Percentiles rank a stretch among this genome's conserved stretches.
Evolutionary conservation across 1,140 invertebrate genomes (phyloP).

Genomic region (Drosophila grimshawi): DNA sequence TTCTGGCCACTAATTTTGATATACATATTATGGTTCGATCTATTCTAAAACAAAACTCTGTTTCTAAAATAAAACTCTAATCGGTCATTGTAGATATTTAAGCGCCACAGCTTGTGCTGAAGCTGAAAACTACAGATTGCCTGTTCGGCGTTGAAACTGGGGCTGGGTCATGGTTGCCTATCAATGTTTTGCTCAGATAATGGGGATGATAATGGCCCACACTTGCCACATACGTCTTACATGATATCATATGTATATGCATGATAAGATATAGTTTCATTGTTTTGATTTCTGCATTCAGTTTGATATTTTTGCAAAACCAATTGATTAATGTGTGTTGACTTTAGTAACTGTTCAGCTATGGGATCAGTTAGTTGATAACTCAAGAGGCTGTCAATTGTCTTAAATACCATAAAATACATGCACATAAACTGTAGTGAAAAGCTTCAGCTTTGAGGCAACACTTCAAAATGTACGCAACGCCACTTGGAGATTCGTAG

Average conservation of each 20-base stretch:
- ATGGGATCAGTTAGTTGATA: slow-evolving; percentile 41
- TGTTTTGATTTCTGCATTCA: slow-evolving; percentile 45
- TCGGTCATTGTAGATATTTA: slow-evolving; percentile 57
- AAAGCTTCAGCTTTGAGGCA: slow-evolving; percentile 16
- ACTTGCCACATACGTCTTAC: slow-evolving; percentile 45
- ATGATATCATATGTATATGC: slow-evolving; percentile 62
- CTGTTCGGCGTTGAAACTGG: slow-evolving; percentile 28
- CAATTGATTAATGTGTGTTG: slow-evolving; percentile 25
- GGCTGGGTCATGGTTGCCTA: slow-evolving; percentile 65
- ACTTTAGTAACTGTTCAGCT: slow-evolving; percentile 42
- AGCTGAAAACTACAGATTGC: slow-evolving; percentile 40
- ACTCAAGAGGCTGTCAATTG: slow-evolving; percentile 20
- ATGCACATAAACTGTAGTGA: too few species aligned
- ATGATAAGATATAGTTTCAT: slow-evolving; percentile 70
- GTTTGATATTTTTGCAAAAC: slow-evolving; percentile 29
- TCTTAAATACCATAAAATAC: too few species aligned
- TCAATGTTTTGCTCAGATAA: slow-evolving; percentile 66
- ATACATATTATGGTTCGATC: neutral
- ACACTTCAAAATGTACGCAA: slow-evolving; percentile 5
- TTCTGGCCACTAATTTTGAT: neutral
- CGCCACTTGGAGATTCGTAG: slow-evolving; percentile 22
- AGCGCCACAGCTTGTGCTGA: slow-evolving; percentile 40
- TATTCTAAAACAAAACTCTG: neutral
- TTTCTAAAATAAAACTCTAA: slow-evolving; percentile 30
- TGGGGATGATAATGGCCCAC: slow-evolving; percentile 61